Percentiles rank a stretch among this genome's conserved stretches.
Conservation (phyloP, 2,888 invertebrate species). For the Agapetus fuscipes region DNA sequence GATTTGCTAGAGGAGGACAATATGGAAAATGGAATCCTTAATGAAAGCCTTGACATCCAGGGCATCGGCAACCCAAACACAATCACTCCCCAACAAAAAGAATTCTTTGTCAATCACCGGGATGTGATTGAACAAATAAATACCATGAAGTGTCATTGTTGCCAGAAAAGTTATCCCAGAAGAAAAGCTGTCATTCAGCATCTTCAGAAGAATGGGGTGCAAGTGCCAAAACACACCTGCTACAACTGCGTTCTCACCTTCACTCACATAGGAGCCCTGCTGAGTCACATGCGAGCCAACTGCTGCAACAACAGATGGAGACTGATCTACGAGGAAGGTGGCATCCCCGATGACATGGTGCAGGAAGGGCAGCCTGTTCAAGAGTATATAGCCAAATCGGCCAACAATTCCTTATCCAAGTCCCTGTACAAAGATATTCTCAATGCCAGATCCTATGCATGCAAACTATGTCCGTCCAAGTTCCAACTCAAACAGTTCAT, state of each 20-base stretch:
- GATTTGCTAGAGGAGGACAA: conserved; percentile 5
- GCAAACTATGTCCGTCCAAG: conserved; percentile 42
- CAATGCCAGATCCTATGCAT: conserved; percentile 42
- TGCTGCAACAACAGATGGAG: conserved; percentile 43
- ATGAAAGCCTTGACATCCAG: background rate
- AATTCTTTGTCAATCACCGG: conserved; percentile 38
- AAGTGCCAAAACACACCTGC: conserved; percentile 52
- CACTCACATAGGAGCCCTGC: conserved; percentile 40
- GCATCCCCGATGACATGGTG: conserved; percentile 41
- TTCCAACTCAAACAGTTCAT: conserved; percentile 45
- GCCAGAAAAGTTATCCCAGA: conserved; percentile 39
- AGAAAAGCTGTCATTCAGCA: conserved; percentile 45
- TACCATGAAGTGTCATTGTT: conserved; percentile 41
- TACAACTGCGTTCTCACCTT: conserved; percentile 53
- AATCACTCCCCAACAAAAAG: conserved; percentile 36
- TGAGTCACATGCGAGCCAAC: conserved; percentile 44
- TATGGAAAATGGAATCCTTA: conserved; percentile 24
- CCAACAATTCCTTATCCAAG: conserved; percentile 33
- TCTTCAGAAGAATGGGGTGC: conserved; percentile 44
- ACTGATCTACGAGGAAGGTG: conserved; percentile 41
- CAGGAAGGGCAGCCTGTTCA: conserved; percentile 25
- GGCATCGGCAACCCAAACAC: conserved; percentile 1
- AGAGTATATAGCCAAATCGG: conserved; percentile 4
- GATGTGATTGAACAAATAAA: conserved; percentile 43
- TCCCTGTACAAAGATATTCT: conserved; percentile 42